Evolutionary conservation across 2,888 invertebrate species (phyloP).

Genomic region (Omphaloscelis lunosa): DNA sequence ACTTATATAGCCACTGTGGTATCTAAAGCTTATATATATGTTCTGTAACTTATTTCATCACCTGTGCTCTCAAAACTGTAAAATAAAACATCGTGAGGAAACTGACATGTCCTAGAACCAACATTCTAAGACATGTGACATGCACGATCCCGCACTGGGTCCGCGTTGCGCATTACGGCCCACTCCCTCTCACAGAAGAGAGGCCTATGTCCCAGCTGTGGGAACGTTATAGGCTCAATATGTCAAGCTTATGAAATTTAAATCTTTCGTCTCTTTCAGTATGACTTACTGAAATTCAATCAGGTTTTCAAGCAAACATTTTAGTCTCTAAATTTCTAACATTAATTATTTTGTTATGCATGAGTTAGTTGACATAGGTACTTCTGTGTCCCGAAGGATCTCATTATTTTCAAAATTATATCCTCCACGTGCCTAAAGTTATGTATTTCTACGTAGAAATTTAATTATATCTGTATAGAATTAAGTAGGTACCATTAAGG

Average conservation of each 20-base stretch:
- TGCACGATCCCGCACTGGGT: too few relatives aligned
- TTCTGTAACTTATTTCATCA: too few relatives aligned
- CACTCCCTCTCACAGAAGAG: background rate
- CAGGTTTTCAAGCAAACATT: background rate
- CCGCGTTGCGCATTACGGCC: too few relatives aligned
- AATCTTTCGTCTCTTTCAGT: too few relatives aligned
- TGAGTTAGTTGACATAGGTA: conserved; percentile 6
- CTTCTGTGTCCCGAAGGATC: conserved; percentile 22
- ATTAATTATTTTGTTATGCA: conserved; percentile 30
- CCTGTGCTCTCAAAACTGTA: too few relatives aligned
- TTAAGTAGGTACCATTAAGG: background rate
- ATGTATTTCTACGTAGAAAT: background rate
- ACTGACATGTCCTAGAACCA: too few relatives aligned
- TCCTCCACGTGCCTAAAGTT: background rate
- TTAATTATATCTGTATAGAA: conserved; percentile 8
- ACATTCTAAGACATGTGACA: too few relatives aligned
- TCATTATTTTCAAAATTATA: conserved; percentile 42
- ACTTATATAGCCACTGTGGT: too few relatives aligned
- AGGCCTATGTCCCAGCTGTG: background rate
- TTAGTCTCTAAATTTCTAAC: background rate
- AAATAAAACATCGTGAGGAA: too few relatives aligned
- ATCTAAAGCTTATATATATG: too few relatives aligned
- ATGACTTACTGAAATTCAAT: background rate
- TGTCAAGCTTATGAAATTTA: background rate
- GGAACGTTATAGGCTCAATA: background rate